phyloP scores from a whole-genome alignment of 1,140 invertebrate genomes.

The Drosophila gunungcola region DNA sequence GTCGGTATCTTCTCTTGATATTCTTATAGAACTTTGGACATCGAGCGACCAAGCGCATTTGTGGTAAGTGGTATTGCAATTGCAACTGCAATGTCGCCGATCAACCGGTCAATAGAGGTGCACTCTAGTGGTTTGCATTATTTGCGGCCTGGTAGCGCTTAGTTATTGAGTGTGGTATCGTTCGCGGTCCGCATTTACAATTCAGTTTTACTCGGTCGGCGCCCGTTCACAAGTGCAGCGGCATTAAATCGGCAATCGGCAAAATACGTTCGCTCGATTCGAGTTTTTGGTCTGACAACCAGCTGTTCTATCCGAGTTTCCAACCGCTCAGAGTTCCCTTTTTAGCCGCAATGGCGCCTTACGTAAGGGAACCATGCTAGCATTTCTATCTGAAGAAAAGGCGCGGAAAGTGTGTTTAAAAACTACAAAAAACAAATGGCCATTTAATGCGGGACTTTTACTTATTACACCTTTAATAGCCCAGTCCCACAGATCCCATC shows the following conservation, averaged over 20 bases:
- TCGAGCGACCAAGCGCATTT: not conserved
- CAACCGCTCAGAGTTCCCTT: not conserved
- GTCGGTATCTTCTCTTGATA: slow-evolving; percentile 6
- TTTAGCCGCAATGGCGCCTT: not conserved
- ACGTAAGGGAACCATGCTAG: too few species aligned
- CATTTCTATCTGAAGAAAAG: too few species aligned
- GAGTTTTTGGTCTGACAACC: not conserved
- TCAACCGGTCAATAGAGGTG: slow-evolving; percentile 10
- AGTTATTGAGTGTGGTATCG: not conserved
- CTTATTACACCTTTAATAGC: too few species aligned
- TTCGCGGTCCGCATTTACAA: slow-evolving; percentile 21
- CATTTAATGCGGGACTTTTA: too few species aligned
- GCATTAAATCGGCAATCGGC: not conserved
- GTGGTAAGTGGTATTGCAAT: slow-evolving; percentile 1
- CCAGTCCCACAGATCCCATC: too few species aligned
- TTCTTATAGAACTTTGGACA: not conserved
- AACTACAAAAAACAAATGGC: too few species aligned
- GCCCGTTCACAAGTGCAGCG: slow-evolving; percentile 11
- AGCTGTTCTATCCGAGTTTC: not conserved
- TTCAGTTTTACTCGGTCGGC: slow-evolving; percentile 11
- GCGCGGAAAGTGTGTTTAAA: too few species aligned
- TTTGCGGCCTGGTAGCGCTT: not conserved
- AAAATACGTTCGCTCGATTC: not conserved
- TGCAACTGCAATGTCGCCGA: slow-evolving; percentile 7
- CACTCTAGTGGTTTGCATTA: slow-evolving; percentile 3